Percentiles rank a stretch among this genome's conserved stretches.
Conservation (phyloP, 1,140 invertebrate genomes). For the Plectrocnemia conspersa region DNA sequence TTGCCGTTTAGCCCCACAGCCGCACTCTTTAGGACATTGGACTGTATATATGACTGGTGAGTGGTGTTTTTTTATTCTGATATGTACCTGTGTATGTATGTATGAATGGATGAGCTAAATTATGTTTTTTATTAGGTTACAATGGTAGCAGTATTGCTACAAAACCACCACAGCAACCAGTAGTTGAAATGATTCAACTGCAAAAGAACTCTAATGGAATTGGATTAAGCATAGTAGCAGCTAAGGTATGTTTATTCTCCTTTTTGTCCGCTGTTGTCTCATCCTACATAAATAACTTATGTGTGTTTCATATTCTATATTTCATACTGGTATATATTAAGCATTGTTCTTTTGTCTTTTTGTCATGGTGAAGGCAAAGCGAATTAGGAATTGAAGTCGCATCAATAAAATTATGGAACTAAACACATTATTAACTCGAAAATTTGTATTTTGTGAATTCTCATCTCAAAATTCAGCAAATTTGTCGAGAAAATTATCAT, state of each 20-base stretch:
- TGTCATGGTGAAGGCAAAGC: too few relatives aligned
- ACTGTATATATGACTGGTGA: conserved; percentile 84
- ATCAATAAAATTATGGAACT: too few relatives aligned
- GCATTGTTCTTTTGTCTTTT: too few relatives aligned
- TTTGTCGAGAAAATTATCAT: too few relatives aligned
- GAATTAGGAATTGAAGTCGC: too few relatives aligned
- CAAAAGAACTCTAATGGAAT: conserved; percentile 89
- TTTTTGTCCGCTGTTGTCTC: too few relatives aligned
- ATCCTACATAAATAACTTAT: too few relatives aligned
- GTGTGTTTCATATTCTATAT: too few relatives aligned
- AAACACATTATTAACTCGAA: too few relatives aligned
- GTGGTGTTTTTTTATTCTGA: conserved; percentile 21
- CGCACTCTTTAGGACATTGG: conserved; percentile 87
- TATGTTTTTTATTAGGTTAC: conserved; percentile 44
- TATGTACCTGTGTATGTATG: not conserved
- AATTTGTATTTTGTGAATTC: too few relatives aligned
- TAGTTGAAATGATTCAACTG: conserved; percentile 81
- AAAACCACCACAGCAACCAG: conserved; percentile 50
- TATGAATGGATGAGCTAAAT: conserved; percentile 1
- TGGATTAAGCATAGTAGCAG: conserved; percentile 90
- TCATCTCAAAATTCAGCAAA: too few relatives aligned
- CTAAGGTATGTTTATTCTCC: conserved; percentile 68
- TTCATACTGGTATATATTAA: too few relatives aligned
- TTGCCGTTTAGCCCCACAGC: conserved; percentile 84
- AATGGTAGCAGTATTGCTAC: conserved; percentile 52